A percentile compares a stretch with the other conserved stretches of the same genome.
phyloP scores from a whole-genome alignment of 2,113 vertebrate genomes.

The Pteropus alecto region DNA sequence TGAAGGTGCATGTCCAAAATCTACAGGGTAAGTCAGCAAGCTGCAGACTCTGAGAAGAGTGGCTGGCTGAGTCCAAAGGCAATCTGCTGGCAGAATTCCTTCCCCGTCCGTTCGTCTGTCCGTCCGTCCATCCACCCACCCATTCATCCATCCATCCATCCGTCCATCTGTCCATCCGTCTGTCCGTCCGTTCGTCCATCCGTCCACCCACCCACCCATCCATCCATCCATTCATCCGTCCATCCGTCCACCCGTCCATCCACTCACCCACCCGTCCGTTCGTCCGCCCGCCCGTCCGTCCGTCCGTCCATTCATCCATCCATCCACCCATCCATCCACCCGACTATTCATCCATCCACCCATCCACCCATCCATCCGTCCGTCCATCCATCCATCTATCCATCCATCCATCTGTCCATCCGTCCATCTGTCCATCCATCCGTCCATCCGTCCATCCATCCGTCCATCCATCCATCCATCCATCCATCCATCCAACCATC shows the following conservation, averaged over 20 bases:
- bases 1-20: neutral
- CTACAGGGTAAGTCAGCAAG: neutral
- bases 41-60: neutral
- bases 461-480: no score
- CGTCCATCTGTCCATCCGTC: no score
- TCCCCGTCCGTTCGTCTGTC: no score
- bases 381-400: neutral
- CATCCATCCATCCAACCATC: neutral
- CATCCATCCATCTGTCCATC: neutral
- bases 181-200: accelerated
- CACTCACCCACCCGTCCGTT: no score
- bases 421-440: no score
- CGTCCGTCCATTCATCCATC: no score
- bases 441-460: neutral
- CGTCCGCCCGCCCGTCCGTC: accelerated
- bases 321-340: no score
- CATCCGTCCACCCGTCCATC: no score
- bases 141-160: no score
- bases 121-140: no score
- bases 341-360: accelerated
- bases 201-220: accelerated
- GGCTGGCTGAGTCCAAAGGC: accelerated
- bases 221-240: accelerated
- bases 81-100: neutral
- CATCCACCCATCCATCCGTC: no score